A percentile compares a stretch with the other conserved stretches of the same genome.
These are phyloP conservation scores for Heliconius erato DNA, from an alignment of 2,888 invertebrate species.

Conservation along the genomic window DNA sequence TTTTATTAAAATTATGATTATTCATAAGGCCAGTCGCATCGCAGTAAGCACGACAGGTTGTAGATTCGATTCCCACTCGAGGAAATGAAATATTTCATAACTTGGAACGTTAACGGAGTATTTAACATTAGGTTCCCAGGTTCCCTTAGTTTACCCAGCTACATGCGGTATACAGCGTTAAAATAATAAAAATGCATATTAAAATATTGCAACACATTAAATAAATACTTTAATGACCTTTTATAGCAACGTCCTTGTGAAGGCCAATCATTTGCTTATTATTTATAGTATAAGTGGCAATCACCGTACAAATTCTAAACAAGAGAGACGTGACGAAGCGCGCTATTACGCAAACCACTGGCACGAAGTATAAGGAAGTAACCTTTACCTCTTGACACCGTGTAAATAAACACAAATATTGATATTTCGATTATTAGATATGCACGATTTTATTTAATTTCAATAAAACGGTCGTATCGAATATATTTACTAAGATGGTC, in stretches of 20 bases:
- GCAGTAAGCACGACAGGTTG: too few relatives aligned
- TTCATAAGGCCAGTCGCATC: too few relatives aligned
- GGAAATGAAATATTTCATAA: too few relatives aligned
- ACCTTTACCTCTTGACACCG: constrained; percentile 80
- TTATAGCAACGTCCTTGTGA: constrained; percentile 74
- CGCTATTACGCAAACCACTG: constrained; percentile 72
- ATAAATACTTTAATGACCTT: constrained; percentile 59
- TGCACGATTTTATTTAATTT: constrained; percentile 70
- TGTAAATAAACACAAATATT: constrained; percentile 72
- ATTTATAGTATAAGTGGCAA: constrained; percentile 62
- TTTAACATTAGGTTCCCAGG: not conserved
- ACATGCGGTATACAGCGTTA: not conserved
- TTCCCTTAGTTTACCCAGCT: not conserved
- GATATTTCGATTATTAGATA: constrained; percentile 74
- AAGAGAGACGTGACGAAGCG: constrained; percentile 68
- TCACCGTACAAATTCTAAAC: constrained; percentile 65
- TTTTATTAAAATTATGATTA: too few relatives aligned
- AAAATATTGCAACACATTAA: constrained; percentile 7
- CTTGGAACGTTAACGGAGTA: not conserved
- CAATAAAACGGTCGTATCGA: constrained; percentile 52
- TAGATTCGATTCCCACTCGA: too few relatives aligned
- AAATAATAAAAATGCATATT: not conserved
- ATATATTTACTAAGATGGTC: constrained; percentile 39
- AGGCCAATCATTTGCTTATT: constrained; percentile 74
- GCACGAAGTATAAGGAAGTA: constrained; percentile 77